Evolutionary conservation across 2,888 invertebrate genomes (phyloP).

Genomic region (Cataglyphis livida): DNA sequence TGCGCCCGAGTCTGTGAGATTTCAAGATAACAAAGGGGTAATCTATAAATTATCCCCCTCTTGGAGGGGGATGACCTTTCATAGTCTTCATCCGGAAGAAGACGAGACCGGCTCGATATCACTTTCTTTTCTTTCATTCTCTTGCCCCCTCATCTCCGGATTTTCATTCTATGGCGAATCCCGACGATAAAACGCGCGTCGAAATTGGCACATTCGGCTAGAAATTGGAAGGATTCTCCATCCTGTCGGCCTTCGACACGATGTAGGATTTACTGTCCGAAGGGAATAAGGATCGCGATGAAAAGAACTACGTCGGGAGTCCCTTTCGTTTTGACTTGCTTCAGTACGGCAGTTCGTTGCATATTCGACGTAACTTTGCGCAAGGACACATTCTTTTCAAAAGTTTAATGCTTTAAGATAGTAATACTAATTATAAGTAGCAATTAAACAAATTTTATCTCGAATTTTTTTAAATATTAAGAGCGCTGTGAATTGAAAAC

Average conservation of each 20-base stretch:
- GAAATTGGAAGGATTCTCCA: slow-evolving; percentile 43
- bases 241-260: slow-evolving; percentile 35
- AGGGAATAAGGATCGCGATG: slow-evolving; percentile 30
- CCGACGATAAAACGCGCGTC: slow-evolving; percentile 43
- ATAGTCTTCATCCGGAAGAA: slow-evolving; percentile 17
- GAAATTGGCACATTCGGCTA: slow-evolving; percentile 46
- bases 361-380: neutral
- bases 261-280: slow-evolving; percentile 43
- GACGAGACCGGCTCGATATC: slow-evolving; percentile 35
- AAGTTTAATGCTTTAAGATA: neutral
- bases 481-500: neutral
- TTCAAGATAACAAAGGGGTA: slow-evolving; percentile 23
- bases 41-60: slow-evolving; percentile 16
- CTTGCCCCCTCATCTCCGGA: slow-evolving; percentile 16
- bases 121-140: slow-evolving; percentile 41
- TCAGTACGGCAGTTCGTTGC: slow-evolving; percentile 18
- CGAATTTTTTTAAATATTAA: neutral
- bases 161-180: slow-evolving; percentile 45
- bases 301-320: neutral
- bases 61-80: slow-evolving; percentile 8
- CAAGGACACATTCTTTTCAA: neutral
- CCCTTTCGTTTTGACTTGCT: neutral
- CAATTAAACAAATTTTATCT: neutral
- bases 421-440: neutral
- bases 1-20: neutral